Evolutionary conservation across 2,888 invertebrate genomes (phyloP), one percentile per base, ranked within the genome.

Genomic region (Scaptomyza polygonia): DNA sequence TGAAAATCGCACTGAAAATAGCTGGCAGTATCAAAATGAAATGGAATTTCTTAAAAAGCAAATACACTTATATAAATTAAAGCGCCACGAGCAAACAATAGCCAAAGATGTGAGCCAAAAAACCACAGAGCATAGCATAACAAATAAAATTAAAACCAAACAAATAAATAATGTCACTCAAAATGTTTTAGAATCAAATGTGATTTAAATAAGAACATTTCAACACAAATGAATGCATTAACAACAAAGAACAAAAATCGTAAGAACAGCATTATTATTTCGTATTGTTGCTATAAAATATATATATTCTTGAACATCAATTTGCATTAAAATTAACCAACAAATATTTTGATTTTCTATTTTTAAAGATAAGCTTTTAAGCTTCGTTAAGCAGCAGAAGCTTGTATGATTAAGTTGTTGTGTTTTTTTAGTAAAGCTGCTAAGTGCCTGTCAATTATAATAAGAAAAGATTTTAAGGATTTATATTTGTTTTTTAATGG

Each of bases 1-100:
- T 8, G 36, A 36, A 36, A 59, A 77, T 68, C 43, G 48, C 36
- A 21, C 68, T 84, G 84, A 73, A 86, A 86, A 81, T 81, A 86
- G 62, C 49, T 48, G n/a, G 52, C 48, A 21, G 49, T 57, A 76
- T 73, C 53, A 73, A 73, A 77, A 74, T 64, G 47, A 80, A 74
- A 64, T 62, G 68, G 51, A 79, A 69, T 69, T 68, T 69, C 39
- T 45, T 65, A 21, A n/a, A n/a, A n/a, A n/a, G n/a, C 49, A 64
- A 51, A 52, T 5, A 42, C 8, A 40, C 0, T n/a, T 9, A 14
- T 14, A 45, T 7, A 21, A 14, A 36, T n/a, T 55, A 39, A 49
- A 32, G 29, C 34, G 18, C 53, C 42, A 30, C 27, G 21, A 56
- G 47, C 39, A 61, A 77, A 73, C 69, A 58, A 48, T 49, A 18